Percentiles rank a stretch among this genome's conserved stretches.
phyloP scores from a whole-genome alignment of 2,113 vertebrate species.

The Diglossa brunneiventris region DNA sequence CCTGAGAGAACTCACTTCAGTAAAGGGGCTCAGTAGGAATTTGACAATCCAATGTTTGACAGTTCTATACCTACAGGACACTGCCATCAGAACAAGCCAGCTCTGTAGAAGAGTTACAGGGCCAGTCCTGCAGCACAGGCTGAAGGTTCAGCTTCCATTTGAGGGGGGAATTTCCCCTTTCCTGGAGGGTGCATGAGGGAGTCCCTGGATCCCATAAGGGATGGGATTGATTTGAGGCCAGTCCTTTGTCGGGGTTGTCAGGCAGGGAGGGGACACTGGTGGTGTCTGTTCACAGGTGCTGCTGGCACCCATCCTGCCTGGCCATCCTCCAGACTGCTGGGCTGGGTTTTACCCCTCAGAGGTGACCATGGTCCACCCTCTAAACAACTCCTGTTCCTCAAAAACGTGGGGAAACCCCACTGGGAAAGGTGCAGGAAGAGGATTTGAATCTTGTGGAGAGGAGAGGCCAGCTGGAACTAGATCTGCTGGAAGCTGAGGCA shows the following conservation, averaged over 20 bases:
- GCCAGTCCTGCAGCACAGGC: background rate
- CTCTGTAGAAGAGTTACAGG: background rate
- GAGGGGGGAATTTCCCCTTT: background rate
- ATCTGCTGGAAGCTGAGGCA: background rate
- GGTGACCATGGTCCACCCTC: background rate
- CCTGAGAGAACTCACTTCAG: background rate
- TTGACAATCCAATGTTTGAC: background rate
- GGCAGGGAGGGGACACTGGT: background rate
- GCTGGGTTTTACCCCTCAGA: background rate
- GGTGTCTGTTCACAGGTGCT: background rate
- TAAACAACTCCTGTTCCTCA: background rate
- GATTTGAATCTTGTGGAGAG: background rate
- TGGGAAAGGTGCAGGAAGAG: background rate
- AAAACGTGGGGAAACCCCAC: fast-evolving
- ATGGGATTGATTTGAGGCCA: background rate
- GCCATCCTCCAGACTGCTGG: background rate
- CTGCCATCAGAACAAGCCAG: background rate
- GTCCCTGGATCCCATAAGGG: too few species aligned
- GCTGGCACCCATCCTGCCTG: background rate
- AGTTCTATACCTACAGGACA: background rate
- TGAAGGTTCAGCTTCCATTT: background rate
- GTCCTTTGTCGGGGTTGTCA: background rate
- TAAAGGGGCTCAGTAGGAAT: background rate
- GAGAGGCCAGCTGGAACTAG: background rate
- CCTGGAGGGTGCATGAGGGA: background rate